Base-by-base conservation (phyloP, 2,113 vertebrate species). In the Hydrolagus affinis region DNA sequence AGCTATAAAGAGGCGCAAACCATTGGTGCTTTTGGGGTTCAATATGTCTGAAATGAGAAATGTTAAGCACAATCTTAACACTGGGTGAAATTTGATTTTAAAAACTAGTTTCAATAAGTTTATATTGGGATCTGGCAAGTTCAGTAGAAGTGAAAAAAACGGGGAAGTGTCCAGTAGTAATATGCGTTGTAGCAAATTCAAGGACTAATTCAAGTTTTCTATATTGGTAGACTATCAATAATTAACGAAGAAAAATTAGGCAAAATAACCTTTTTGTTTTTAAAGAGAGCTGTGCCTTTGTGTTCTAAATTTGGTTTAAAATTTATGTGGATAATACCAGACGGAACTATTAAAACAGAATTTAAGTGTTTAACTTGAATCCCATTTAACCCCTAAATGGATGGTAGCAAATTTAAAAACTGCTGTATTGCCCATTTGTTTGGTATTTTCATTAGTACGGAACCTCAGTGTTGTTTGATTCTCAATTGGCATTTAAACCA, bases 1-100 rank as follows among this genome's bases (percentile, higher is more conserved):
- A 91, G 93, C 92, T 19, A 92, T 99, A 72, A 95, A 93, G 89
- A 44, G 44, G 6, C 94, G 89, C 19, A 91, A 89, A 11, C 86
- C 95, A 0, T 92, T 90, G 77, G 90, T 99, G 66, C 92, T 99
- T 76, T 87, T 99, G 85, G 98, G 98, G 80, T 99, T 99, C 90
- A 95, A 95, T 89, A 96, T 98, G 96, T 92, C 91, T 0, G 94
- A 96, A 89, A 86, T 99, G 87, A 94, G 91, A 89, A 95, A 94
- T 77, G 78, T 99, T 8, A 96, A 95, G 89, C 98, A 99, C 88
- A 91, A 89, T 64, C 88, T 94, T 44, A 28, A 80, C 56, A 62
- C 23, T 80, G 15, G 78, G 17, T 83, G 23, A 83, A 56, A 62
- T 62, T 78, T 83, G 25, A 32, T 68, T 4, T 72, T 44, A 14